phyloP scores from a whole-genome alignment of 2,888 invertebrate genomes.

The Apotomis turbidana region DNA sequence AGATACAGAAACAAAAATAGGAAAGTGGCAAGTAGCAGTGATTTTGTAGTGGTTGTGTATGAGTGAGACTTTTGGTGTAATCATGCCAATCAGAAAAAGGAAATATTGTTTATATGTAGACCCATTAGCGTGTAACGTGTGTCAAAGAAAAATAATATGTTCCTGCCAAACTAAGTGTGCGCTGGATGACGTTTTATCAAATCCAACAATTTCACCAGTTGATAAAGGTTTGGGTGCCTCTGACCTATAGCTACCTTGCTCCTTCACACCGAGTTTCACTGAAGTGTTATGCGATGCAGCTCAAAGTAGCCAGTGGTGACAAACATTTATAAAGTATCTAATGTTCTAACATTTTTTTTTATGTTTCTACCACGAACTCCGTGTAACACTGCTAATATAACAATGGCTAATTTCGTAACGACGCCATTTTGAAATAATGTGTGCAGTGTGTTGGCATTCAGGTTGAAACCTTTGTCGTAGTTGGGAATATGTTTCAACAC shows the following conservation, averaged over 20 bases:
- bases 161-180: constrained; percentile 29
- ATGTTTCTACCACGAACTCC: constrained; percentile 15
- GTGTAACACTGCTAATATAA: constrained; percentile 36
- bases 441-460: constrained; percentile 81
- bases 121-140: constrained; percentile 71
- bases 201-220: constrained; percentile 38
- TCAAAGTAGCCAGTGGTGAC: constrained; percentile 5
- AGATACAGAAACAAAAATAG: constrained; percentile 41
- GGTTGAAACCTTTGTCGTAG: constrained; percentile 53
- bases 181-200: constrained; percentile 48
- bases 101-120: constrained; percentile 62
- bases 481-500: constrained; percentile 51
- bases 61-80: constrained; percentile 44
- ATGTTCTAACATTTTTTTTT: constrained; percentile 3
- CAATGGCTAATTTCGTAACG: constrained; percentile 35
- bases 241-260: constrained; percentile 16
- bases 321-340: background rate
- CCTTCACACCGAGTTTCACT: background rate
- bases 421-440: constrained; percentile 66
- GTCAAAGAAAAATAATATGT: constrained; percentile 45
- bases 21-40: constrained; percentile 53
- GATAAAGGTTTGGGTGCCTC: constrained; percentile 13
- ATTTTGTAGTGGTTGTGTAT: constrained; percentile 50
- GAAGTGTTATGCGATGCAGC: constrained; percentile 7
- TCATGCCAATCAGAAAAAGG: constrained; percentile 61